Evolutionary conservation across 1,140 invertebrate genomes (phyloP).

Genomic region (Pomacea maculata): DNA sequence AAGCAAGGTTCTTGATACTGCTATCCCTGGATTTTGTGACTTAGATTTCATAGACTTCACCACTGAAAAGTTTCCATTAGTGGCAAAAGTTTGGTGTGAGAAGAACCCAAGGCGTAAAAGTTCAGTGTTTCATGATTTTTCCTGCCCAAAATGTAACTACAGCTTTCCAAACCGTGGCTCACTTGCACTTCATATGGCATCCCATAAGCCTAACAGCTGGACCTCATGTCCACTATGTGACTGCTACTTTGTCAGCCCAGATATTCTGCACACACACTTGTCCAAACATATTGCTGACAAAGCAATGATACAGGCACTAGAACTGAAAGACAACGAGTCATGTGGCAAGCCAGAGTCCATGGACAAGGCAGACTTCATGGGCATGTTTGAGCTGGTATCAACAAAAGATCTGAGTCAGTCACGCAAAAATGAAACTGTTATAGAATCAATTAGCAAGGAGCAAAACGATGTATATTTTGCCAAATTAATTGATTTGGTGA

Average conservation of each 20-base stretch:
- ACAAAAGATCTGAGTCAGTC: constrained; percentile 27
- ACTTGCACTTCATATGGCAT: constrained; percentile 69
- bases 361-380: constrained; percentile 79
- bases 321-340: constrained; percentile 24
- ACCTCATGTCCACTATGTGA: constrained; percentile 58
- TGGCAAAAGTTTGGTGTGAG: constrained; percentile 79
- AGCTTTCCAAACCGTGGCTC: constrained; percentile 81
- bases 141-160: constrained; percentile 76
- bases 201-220: constrained; percentile 49
- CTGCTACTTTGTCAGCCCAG: constrained; percentile 56
- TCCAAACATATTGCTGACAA: constrained; percentile 57
- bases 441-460: constrained; percentile 38
- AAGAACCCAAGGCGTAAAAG: constrained; percentile 73
- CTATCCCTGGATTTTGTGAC: constrained; percentile 73
- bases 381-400: constrained; percentile 74
- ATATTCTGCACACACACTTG: constrained; percentile 58
- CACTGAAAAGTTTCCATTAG: constrained; percentile 79
- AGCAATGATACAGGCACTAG: constrained; percentile 43
- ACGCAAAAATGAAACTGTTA: constrained; percentile 21
- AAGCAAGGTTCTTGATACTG: not conserved
- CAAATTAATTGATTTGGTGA: constrained; percentile 30
- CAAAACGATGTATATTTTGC: constrained; percentile 52
- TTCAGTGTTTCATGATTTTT: constrained; percentile 73
- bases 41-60: constrained; percentile 83
- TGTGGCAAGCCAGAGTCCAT: constrained; percentile 34